Evolutionary conservation across 2,888 invertebrate species (phyloP).

Genomic region (Lapara coniferarum): DNA sequence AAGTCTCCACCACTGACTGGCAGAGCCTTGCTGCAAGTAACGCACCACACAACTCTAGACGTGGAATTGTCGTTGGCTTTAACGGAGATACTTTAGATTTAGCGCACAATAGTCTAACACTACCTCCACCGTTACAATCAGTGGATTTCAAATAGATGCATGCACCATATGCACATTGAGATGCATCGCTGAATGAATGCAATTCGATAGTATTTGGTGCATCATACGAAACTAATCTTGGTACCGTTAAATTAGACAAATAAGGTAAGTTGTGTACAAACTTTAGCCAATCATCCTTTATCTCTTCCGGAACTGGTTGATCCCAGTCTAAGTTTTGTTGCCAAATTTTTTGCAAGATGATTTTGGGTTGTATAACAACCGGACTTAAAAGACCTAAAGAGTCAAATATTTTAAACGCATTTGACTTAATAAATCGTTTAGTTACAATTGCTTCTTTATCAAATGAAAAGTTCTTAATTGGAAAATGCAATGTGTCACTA

Average conservation of each 20-base stretch:
- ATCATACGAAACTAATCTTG: slow-evolving; percentile 37
- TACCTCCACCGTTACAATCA: too few species aligned
- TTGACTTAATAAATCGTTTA: slow-evolving; percentile 33
- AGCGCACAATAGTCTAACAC: too few species aligned
- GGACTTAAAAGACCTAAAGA: slow-evolving; percentile 32
- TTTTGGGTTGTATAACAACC: slow-evolving; percentile 31
- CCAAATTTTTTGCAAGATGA: slow-evolving; percentile 38
- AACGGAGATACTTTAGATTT: slow-evolving; percentile 39
- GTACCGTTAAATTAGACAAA: slow-evolving; percentile 32
- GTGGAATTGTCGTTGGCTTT: slow-evolving; percentile 43
- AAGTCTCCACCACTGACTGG: neutral
- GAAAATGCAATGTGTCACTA: slow-evolving; percentile 36
- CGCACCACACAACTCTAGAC: slow-evolving; percentile 42
- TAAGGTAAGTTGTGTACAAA: slow-evolving; percentile 31
- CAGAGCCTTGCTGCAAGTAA: slow-evolving; percentile 36
- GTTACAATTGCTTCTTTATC: slow-evolving; percentile 27
- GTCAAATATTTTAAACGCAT: slow-evolving; percentile 36
- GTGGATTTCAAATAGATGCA: slow-evolving; percentile 41
- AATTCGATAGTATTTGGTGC: slow-evolving; percentile 37
- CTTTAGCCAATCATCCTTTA: slow-evolving; percentile 34
- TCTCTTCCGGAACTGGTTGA: slow-evolving; percentile 35
- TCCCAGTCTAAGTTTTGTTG: slow-evolving; percentile 39
- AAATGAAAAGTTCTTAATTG: slow-evolving; percentile 1
- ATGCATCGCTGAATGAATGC: slow-evolving; percentile 45
- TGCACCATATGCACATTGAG: slow-evolving; percentile 40